Evolutionary conservation across 1,140 invertebrate species (phyloP).

Genomic region (Calliphora vicina): DNA sequence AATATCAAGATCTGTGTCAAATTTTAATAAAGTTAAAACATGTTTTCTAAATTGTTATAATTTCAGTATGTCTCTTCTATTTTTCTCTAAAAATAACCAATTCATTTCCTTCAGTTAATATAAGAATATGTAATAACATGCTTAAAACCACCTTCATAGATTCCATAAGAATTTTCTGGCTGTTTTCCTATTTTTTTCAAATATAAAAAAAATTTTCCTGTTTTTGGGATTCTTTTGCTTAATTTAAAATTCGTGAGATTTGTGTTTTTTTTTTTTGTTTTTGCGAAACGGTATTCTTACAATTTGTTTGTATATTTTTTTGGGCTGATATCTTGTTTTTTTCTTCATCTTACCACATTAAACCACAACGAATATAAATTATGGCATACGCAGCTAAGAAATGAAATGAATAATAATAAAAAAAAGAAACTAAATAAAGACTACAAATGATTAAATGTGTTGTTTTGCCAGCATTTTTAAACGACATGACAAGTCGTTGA

Average conservation of each 20-base stretch:
- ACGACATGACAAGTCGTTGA: slow-evolving; percentile 12
- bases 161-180: neutral
- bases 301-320: neutral
- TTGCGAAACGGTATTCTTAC: neutral
- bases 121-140: no score
- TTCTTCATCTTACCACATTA: neutral
- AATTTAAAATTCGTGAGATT: slow-evolving; percentile 2
- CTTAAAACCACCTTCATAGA: neutral
- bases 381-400: neutral
- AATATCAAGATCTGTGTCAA: no score
- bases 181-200: neutral
- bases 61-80: no score
- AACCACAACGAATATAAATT: slow-evolving; percentile 10
- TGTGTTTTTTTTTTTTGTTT: neutral
- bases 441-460: slow-evolving; percentile 16
- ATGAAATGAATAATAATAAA: neutral
- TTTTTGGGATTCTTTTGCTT: neutral
- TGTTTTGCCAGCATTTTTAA: slow-evolving; percentile 12
- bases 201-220: neutral
- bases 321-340: neutral
- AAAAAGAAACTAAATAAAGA: neutral
- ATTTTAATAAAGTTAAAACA: no score
- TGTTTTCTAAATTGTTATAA: no score
- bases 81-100: no score
- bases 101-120: no score